Evolutionary conservation across 2,797 vertebrate species (phyloP), one percentile per base, ranked within the genome.

Genomic region (Lagodon rhomboides): DNA sequence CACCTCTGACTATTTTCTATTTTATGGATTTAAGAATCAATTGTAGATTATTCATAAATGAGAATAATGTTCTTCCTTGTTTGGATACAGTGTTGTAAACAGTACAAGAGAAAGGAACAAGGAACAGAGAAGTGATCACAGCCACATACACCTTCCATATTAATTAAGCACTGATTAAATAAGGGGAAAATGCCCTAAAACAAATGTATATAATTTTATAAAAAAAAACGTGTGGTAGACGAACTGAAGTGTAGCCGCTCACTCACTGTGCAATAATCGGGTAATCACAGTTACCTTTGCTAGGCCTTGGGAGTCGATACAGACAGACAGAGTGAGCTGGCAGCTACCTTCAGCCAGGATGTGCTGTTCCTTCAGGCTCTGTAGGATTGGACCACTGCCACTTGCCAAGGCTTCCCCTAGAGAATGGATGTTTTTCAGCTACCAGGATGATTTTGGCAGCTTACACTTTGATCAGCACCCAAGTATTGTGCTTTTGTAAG

Each of bases 291-390:
- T 77, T 79, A 86, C 76, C 82, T 84, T 51, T 73, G 16, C 27
- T 7, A 53, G 69, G 79, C 77, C 80, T 62, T 83, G 51, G 67
- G 77, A 83, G 80, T 64, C 61, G 77, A 86, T 84, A 83, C 79
- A 85, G 84, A 80, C 84, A 80, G 75, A 68, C 80, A 72, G 73
- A 82, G 69, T 8, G 49, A 71, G 79, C 81, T 92, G 88, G 89
- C 87, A 90, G 81, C 84, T 64, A 20, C 80, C 69, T 77, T 68
- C 86, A 63, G 54, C 77, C 82, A 85, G 85, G 85, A 92, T 88
- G 75, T 80, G 80, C 83, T 75, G 83, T 81, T 91, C 87, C 87
- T 92, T 80, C 83, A 90, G 86, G 87, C 87, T 82, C 80, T 79
- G 84, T 68, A 74, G 65, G 80, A 81, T 86, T 87, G 89, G 89